Evolutionary conservation across 2,888 invertebrate genomes (phyloP).

Genomic region (Drosophila cognata): DNA sequence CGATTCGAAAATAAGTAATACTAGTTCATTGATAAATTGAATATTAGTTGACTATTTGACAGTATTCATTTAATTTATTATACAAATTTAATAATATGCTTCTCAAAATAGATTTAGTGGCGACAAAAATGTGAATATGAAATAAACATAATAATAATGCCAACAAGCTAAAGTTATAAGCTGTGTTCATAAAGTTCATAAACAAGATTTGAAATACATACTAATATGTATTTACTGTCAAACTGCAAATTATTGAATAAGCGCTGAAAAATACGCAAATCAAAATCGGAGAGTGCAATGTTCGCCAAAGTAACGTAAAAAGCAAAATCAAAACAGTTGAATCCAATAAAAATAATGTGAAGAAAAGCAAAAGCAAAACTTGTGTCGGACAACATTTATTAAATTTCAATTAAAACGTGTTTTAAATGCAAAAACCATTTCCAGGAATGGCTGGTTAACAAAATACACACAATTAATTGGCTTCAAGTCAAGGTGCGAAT

Average conservation of each 20-base stretch:
- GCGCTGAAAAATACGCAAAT: constrained; percentile 1
- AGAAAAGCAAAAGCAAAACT: constrained; percentile 42
- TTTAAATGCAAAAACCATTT: constrained; percentile 66
- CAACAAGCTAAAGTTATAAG: constrained; percentile 10
- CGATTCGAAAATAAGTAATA: constrained; percentile 24
- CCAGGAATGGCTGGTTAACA: constrained; percentile 19
- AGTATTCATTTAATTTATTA: background rate
- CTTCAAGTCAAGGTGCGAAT: constrained; percentile 34
- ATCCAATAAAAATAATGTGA: constrained; percentile 44
- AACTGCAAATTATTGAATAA: constrained; percentile 29
- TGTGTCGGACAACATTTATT: constrained; percentile 68
- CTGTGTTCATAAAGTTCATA: constrained; percentile 27
- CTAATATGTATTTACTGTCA: constrained; percentile 32
- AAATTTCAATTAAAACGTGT: constrained; percentile 79
- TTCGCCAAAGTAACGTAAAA: constrained; percentile 36
- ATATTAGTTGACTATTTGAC: background rate
- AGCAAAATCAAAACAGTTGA: constrained; percentile 66
- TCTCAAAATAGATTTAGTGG: background rate
- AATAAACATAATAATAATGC: background rate
- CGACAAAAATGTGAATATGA: constrained; percentile 10
- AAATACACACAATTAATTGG: constrained; percentile 53
- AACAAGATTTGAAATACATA: constrained; percentile 33
- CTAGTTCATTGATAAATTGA: background rate
- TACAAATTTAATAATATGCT: background rate
- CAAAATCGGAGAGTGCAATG: constrained; percentile 54